These are phyloP conservation scores for Hapalemur alaotrensis DNA, from an alignment of 2,797 vertebrate species.

Conservation along the genomic window DNA sequence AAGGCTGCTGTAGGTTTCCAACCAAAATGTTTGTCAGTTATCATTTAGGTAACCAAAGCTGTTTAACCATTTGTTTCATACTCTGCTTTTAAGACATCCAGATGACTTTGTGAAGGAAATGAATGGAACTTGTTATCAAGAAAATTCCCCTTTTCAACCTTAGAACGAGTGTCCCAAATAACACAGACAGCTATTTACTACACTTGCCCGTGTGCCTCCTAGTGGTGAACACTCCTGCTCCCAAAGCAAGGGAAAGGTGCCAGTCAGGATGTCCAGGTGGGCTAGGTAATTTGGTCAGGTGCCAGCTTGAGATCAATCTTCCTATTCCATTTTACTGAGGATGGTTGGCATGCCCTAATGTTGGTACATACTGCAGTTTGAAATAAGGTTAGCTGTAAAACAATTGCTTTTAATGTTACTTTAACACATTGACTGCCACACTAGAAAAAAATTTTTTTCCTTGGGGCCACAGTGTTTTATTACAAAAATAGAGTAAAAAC, in stretches of 20 bases:
- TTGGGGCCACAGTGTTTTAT: too few species aligned
- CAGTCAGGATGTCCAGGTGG: background rate
- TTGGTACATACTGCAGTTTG: background rate
- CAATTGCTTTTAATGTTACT: background rate
- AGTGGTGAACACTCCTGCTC: background rate
- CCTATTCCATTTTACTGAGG: background rate
- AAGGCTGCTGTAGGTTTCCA: background rate
- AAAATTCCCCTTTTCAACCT: background rate
- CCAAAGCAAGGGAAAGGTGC: background rate
- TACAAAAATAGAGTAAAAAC: too few species aligned
- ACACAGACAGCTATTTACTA: background rate
- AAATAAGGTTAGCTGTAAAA: background rate
- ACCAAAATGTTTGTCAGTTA: background rate
- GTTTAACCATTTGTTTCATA: background rate
- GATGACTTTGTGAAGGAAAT: background rate
- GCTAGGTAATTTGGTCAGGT: background rate
- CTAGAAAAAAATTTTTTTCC: too few species aligned
- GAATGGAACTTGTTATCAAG: background rate
- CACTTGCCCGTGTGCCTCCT: background rate
- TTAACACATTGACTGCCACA: too few species aligned
- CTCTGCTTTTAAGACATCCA: background rate
- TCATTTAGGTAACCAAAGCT: background rate
- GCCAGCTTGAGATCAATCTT: background rate
- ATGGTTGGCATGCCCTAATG: background rate
- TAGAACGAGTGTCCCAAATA: background rate